Evolutionary conservation across 1,140 invertebrate genomes (phyloP).

Genomic region (Drosophila fuyamai): DNA sequence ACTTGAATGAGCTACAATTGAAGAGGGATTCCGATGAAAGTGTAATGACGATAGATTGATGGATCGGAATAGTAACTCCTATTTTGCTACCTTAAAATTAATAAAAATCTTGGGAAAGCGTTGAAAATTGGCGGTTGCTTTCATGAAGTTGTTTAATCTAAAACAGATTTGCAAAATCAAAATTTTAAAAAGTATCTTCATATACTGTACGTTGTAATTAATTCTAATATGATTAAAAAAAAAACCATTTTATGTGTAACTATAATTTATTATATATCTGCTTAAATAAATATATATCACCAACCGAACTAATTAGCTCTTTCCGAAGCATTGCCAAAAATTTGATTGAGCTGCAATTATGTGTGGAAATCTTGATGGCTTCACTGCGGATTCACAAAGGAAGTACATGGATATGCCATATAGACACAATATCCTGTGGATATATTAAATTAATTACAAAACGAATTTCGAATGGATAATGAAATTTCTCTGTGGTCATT

Average conservation of each 20-base stretch:
- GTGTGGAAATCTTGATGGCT: slow-evolving; percentile 12
- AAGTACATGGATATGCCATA: slow-evolving; percentile 20
- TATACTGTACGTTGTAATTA: no score
- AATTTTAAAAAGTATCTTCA: no score
- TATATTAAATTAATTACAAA: slow-evolving; percentile 82
- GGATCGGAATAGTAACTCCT: not conserved
- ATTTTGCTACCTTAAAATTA: not conserved
- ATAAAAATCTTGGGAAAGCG: not conserved
- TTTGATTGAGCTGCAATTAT: slow-evolving; percentile 36
- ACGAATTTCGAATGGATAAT: slow-evolving; percentile 80
- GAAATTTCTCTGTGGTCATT: slow-evolving; percentile 76
- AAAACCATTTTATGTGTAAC: no score
- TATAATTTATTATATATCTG: no score
- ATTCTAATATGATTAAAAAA: no score
- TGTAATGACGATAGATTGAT: slow-evolving; percentile 6
- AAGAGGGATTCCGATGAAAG: not conserved
- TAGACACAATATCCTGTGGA: slow-evolving; percentile 45
- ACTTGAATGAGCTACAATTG: slow-evolving; percentile 31
- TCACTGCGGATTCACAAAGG: slow-evolving; percentile 6
- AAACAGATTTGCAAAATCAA: no score
- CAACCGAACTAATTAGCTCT: slow-evolving; percentile 3
- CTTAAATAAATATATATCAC: no score
- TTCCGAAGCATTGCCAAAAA: slow-evolving; percentile 1
- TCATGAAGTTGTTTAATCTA: no score
- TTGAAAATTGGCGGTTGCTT: no score